Conservation (phyloP, 2,888 invertebrate genomes). For the Laothoe populi region DNA sequence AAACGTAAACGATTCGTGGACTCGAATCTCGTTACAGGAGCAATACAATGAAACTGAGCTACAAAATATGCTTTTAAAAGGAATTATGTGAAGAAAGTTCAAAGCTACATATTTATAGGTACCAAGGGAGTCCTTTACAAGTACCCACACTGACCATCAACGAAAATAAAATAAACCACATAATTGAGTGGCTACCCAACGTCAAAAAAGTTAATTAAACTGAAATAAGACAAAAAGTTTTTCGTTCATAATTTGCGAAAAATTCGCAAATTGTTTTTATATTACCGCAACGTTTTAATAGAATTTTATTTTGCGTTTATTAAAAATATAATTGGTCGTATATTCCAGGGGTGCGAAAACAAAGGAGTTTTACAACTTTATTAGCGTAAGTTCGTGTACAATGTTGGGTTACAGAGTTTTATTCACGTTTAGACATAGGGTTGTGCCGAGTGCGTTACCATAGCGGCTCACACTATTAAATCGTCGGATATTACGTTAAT, state of each 20-base stretch:
- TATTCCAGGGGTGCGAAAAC: conserved; percentile 14
- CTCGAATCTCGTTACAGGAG: too few relatives aligned
- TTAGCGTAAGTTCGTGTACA: neutral
- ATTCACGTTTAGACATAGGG: conserved; percentile 8
- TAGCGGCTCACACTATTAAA: neutral
- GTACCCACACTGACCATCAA: conserved; percentile 17
- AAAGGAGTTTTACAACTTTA: conserved; percentile 8
- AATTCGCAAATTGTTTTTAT: conserved; percentile 12
- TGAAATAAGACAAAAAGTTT: conserved; percentile 22
- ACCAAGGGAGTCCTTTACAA: conserved; percentile 9
- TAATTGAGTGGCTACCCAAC: conserved; percentile 25
- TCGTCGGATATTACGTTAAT: too few relatives aligned
- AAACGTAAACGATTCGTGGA: too few relatives aligned
- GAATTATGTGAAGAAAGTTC: too few relatives aligned
- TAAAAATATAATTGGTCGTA: conserved; percentile 10
- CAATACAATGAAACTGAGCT: too few relatives aligned
- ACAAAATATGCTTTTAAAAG: neutral
- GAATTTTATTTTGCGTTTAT: conserved; percentile 20
- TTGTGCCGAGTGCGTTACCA: neutral
- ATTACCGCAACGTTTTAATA: conserved; percentile 12
- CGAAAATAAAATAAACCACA: conserved; percentile 20
- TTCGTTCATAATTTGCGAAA: conserved; percentile 26
- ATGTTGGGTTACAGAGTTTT: conserved; percentile 12
- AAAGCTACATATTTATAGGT: neutral
- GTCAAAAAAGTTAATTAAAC: conserved; percentile 28